A percentile compares a stretch with the other conserved stretches of the same genome.
Evolutionary conservation across 1,140 invertebrate species (phyloP).

Genomic region (Brachionus rotundiformis): DNA sequence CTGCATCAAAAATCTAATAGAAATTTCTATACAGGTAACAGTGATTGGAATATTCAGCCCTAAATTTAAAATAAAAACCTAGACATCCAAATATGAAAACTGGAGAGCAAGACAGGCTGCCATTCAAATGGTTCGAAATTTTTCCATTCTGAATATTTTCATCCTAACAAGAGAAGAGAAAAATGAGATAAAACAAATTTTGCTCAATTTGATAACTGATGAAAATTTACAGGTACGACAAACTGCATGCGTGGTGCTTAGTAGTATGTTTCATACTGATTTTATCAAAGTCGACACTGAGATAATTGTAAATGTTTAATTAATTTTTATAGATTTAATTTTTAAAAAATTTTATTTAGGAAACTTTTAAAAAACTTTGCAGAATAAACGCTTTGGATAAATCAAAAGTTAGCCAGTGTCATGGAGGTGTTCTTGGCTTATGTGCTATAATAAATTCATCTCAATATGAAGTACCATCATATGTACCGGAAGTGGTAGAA

Average conservation of each 20-base stretch:
- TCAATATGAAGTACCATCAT: conserved; percentile 84
- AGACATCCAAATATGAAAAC: not conserved
- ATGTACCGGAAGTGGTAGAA: conserved; percentile 78
- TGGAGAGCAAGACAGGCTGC: conserved; percentile 4
- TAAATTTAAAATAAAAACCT: too few species aligned
- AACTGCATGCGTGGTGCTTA: conserved; percentile 76
- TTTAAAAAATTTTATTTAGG: conserved; percentile 11
- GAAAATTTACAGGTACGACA: conserved; percentile 68
- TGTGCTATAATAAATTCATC: conserved; percentile 82
- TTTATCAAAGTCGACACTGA: conserved; percentile 2
- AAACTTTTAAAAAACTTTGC: not conserved
- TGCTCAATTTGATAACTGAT: conserved; percentile 60
- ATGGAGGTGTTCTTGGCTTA: conserved; percentile 82
- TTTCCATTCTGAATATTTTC: conserved; percentile 6
- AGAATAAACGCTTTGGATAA: not conserved
- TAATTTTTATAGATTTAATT: not conserved
- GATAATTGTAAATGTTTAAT: not conserved
- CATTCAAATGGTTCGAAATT: conserved; percentile 21
- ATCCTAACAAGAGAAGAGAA: not conserved
- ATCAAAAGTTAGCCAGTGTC: conserved; percentile 65
- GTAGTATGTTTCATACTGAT: conserved; percentile 78
- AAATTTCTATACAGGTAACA: conserved; percentile 2
- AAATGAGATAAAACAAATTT: not conserved
- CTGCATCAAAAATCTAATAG: not conserved
- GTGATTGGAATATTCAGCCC: too few species aligned